Percentiles rank a stretch among this genome's conserved stretches.
phyloP scores from a whole-genome alignment of 2,797 vertebrate genomes.

The Vipera ursinii region DNA sequence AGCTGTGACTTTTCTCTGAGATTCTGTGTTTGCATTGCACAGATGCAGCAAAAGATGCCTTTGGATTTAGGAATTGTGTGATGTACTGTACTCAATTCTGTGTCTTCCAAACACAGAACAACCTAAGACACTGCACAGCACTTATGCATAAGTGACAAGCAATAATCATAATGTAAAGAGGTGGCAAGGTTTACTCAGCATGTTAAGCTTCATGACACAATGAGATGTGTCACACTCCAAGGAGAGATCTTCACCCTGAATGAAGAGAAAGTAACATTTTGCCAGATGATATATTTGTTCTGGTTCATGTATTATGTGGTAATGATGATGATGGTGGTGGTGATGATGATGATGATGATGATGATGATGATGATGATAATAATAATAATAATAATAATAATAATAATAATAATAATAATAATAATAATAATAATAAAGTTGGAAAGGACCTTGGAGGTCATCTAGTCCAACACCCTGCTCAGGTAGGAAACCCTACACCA shows the following conservation, averaged over 20 bases:
- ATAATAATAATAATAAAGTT: too few species aligned
- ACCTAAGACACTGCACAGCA: not conserved
- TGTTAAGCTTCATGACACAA: not conserved
- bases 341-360: too few species aligned
- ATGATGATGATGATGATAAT: too few species aligned
- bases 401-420: too few species aligned
- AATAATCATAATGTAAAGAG: not conserved
- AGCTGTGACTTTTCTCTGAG: not conserved
- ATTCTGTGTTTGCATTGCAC: not conserved
- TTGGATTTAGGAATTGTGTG: not conserved
- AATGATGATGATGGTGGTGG: too few species aligned
- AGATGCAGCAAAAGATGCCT: not conserved
- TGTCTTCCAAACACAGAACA: not conserved
- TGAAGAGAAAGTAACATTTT: not conserved
- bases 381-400: too few species aligned
- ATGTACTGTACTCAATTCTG: not conserved
- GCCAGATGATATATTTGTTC: not conserved
- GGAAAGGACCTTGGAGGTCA: too few species aligned
- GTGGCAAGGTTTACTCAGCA: not conserved
- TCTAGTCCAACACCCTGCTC: too few species aligned
- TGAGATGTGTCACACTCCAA: not conserved
- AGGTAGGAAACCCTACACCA: too few species aligned
- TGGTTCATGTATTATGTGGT: not conserved
- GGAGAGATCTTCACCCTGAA: not conserved
- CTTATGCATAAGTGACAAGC: not conserved